A percentile compares a stretch with the other conserved stretches of the same genome.
These are phyloP conservation scores for Coracopsis vasa DNA, from an alignment of 2,113 vertebrate genomes.

Conservation along the genomic window DNA sequence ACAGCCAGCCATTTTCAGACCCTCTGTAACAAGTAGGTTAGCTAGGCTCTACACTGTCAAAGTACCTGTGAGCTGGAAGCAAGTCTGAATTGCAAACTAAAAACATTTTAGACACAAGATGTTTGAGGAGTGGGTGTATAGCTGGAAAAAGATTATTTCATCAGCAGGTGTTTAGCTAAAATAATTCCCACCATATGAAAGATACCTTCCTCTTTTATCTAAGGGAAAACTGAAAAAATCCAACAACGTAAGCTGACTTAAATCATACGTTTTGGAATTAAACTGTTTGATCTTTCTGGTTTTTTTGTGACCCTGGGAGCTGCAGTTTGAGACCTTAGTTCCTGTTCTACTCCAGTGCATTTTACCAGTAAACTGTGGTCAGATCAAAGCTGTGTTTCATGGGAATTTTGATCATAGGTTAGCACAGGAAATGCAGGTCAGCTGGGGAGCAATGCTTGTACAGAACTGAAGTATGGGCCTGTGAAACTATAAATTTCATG, in stretches of 20 bases:
- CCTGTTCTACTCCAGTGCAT: background rate
- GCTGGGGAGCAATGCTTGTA: fast-evolving
- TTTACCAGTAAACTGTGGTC: background rate
- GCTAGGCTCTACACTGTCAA: background rate
- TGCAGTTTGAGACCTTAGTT: background rate
- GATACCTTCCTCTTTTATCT: background rate
- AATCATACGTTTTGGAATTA: background rate
- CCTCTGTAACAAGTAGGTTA: background rate
- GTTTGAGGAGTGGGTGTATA: background rate
- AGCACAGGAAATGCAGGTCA: background rate
- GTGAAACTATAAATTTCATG: background rate
- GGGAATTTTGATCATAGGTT: background rate
- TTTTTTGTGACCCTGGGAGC: background rate
- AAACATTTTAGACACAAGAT: background rate
- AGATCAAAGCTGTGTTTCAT: background rate
- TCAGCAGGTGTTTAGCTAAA: background rate
- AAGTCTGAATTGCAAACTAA: background rate
- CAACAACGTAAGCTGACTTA: background rate
- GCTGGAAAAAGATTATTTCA: background rate
- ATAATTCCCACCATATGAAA: background rate
- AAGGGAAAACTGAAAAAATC: background rate
- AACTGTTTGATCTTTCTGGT: background rate
- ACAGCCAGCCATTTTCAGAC: background rate
- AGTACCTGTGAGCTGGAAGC: background rate
- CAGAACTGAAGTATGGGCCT: background rate